Percentiles rank a stretch among this genome's conserved stretches.
phyloP scores from a whole-genome alignment of 2,888 invertebrate genomes.

The Caenorhabditis sp. region DNA sequence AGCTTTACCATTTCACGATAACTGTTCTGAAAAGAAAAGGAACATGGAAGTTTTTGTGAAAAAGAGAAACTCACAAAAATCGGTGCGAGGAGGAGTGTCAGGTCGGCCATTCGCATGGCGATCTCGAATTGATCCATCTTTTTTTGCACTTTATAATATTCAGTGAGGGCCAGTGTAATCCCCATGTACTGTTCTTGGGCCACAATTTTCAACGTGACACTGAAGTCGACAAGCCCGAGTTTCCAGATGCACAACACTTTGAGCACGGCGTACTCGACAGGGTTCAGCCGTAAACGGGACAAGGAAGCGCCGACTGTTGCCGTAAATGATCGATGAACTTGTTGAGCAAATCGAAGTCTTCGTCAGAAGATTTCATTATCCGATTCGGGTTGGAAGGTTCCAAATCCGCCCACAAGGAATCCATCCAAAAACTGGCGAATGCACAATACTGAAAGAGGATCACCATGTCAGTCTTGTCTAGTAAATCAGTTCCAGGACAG shows the following conservation, averaged over 20 bases:
- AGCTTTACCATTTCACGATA: slow-evolving; percentile 28
- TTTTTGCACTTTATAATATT: slow-evolving; percentile 36
- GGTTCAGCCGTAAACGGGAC: slow-evolving; percentile 33
- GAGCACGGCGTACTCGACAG: slow-evolving; percentile 60
- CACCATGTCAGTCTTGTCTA: slow-evolving; percentile 6
- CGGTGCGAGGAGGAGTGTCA: slow-evolving; percentile 27
- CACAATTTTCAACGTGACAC: slow-evolving; percentile 31
- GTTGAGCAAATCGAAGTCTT: not conserved
- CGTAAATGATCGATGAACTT: not conserved
- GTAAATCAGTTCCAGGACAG: slow-evolving; percentile 36
- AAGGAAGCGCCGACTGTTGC: not conserved
- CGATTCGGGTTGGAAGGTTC: not conserved
- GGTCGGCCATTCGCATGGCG: slow-evolving; percentile 26
- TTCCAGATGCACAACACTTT: slow-evolving; percentile 63
- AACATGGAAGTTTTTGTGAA: not conserved
- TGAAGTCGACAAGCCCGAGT: slow-evolving; percentile 51
- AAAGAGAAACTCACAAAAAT: slow-evolving; percentile 26
- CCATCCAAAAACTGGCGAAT: slow-evolving; percentile 32
- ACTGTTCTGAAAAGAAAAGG: slow-evolving; percentile 15
- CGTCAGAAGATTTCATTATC: not conserved
- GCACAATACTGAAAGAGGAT: slow-evolving; percentile 17
- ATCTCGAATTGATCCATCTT: slow-evolving; percentile 35
- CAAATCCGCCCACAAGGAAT: slow-evolving; percentile 6
- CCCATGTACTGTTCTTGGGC: slow-evolving; percentile 44
- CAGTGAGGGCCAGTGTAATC: slow-evolving; percentile 1